Percentiles rank a stretch among this genome's conserved stretches.
These are phyloP conservation scores for Bradypodion ventrale DNA, from an alignment of 2,797 vertebrate genomes.

Conservation along the genomic window DNA sequence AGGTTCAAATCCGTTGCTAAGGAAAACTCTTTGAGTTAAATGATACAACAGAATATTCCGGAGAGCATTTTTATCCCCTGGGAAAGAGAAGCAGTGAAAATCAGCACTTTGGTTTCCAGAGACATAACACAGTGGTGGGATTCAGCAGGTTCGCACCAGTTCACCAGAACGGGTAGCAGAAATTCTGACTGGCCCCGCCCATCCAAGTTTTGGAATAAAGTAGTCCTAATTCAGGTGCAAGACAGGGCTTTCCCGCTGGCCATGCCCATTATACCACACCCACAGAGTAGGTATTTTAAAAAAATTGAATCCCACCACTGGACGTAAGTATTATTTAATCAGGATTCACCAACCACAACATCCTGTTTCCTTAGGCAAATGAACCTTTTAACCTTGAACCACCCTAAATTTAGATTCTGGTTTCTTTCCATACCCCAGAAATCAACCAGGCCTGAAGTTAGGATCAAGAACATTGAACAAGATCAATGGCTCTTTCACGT, in stretches of 20 bases:
- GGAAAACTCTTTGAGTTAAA: slow-evolving; percentile 86
- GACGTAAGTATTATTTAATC: background rate
- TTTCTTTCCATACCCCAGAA: background rate
- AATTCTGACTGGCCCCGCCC: too few species aligned
- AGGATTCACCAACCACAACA: background rate
- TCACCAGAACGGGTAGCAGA: too few species aligned
- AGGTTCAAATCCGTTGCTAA: slow-evolving; percentile 90
- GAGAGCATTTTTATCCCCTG: slow-evolving; percentile 89
- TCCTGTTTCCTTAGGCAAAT: too few species aligned
- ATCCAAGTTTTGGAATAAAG: too few species aligned
- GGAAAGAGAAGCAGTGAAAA: background rate
- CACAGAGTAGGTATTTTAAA: too few species aligned
- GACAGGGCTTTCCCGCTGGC: too few species aligned
- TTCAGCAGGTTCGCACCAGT: too few species aligned
- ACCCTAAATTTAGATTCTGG: background rate
- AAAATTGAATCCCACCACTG: too few species aligned
- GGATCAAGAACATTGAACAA: background rate
- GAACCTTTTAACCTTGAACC: background rate
- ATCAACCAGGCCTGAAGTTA: background rate
- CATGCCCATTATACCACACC: too few species aligned
- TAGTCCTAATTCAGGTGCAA: too few species aligned
- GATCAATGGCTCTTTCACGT: background rate
- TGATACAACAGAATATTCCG: slow-evolving; percentile 94
- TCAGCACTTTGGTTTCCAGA: too few species aligned
- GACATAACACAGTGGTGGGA: too few species aligned